These are phyloP conservation scores for Iphiclides podalirius DNA, from an alignment of 2,888 invertebrate genomes.

Conservation along the genomic window DNA sequence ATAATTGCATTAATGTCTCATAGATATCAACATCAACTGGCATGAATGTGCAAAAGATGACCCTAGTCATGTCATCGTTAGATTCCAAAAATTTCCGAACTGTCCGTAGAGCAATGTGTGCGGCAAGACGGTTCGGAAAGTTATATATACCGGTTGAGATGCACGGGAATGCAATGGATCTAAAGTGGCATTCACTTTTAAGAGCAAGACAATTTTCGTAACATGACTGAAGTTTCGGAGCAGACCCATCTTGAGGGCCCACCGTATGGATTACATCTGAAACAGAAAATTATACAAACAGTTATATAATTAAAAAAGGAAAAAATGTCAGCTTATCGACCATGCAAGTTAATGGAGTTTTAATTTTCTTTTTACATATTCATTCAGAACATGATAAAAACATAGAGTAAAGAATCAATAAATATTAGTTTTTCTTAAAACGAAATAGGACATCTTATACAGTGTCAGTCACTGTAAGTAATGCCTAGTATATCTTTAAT, in stretches of 20 bases:
- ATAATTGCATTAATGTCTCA: constrained; percentile 84
- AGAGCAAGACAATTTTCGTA: constrained; percentile 84
- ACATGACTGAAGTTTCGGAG: constrained; percentile 82
- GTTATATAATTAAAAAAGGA: too few relatives aligned
- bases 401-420: too few relatives aligned
- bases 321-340: too few relatives aligned
- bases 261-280: constrained; percentile 94
- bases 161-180: constrained; percentile 91
- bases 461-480: too few relatives aligned
- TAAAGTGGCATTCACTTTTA: constrained; percentile 76
- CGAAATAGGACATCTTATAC: too few relatives aligned
- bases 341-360: too few relatives aligned
- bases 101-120: constrained; percentile 85
- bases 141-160: constrained; percentile 96
- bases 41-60: constrained; percentile 91
- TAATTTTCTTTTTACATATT: too few relatives aligned
- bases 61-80: constrained; percentile 79
- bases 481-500: too few relatives aligned
- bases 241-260: constrained; percentile 88
- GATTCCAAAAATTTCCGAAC: constrained; percentile 83
- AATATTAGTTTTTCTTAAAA: too few relatives aligned
- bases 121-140: constrained; percentile 89
- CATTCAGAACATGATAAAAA: too few relatives aligned
- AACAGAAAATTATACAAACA: too few relatives aligned
- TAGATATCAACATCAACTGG: constrained; percentile 86